A percentile compares a stretch with the other conserved stretches of the same genome.
These are phyloP conservation scores for Epinephelus fuscoguttatus DNA, from an alignment of 2,113 vertebrate genomes.

Conservation along the genomic window DNA sequence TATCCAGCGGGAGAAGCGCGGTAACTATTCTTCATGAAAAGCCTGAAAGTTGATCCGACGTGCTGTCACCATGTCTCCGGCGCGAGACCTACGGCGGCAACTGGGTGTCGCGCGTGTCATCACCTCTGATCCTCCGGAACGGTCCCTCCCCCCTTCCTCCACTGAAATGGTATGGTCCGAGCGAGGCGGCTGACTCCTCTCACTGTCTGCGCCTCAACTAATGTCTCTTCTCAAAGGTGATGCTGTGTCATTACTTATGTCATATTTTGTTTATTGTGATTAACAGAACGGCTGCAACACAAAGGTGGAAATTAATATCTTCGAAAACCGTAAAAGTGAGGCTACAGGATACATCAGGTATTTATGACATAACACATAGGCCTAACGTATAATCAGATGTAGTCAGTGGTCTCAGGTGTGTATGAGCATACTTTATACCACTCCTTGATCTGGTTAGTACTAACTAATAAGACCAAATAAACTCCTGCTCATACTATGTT, in stretches of 20 bases:
- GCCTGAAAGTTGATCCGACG: neutral
- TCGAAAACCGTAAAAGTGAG: neutral
- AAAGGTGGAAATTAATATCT: too few species aligned
- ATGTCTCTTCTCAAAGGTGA: neutral
- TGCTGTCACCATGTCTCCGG: conserved; percentile 57
- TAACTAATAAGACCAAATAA: too few species aligned
- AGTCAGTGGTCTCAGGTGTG: too few species aligned
- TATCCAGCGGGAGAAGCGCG: neutral
- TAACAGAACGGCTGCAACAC: neutral
- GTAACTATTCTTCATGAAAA: conserved; percentile 19
- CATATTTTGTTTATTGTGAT: neutral
- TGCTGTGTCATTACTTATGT: neutral
- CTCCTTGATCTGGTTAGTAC: too few species aligned
- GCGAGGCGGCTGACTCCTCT: neutral
- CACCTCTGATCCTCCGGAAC: conserved; percentile 70
- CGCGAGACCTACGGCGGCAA: conserved; percentile 40
- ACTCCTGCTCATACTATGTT: too few species aligned
- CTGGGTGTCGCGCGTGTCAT: conserved; percentile 66
- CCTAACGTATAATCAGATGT: too few species aligned
- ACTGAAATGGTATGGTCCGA: conserved; percentile 58
- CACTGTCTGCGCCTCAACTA: too few species aligned
- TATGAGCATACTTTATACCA: too few species aligned
- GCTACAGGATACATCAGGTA: neutral
- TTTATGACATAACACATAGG: too few species aligned
- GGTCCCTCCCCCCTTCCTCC: conserved; percentile 28